Evolutionary conservation across 2,797 vertebrate species (phyloP).

Genomic region (Acanthurus tractus): DNA sequence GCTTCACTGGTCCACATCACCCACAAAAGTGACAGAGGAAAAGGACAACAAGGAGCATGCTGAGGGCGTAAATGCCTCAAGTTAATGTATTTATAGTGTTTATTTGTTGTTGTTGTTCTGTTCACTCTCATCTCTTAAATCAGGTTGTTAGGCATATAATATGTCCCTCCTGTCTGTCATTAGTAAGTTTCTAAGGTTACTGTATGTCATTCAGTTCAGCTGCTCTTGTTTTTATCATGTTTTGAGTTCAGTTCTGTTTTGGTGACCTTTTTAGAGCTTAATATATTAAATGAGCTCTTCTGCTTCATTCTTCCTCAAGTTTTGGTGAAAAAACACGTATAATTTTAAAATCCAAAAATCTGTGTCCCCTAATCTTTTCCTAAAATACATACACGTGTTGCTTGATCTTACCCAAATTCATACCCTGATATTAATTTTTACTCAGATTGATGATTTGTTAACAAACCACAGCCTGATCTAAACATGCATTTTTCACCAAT

Average conservation of each 20-base stretch:
- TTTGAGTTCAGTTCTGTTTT: background rate
- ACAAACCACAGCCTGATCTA: conserved; percentile 6
- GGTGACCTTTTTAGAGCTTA: background rate
- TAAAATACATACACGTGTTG: background rate
- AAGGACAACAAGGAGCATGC: background rate
- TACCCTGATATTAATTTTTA: background rate
- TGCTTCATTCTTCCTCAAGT: background rate
- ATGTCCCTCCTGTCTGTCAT: background rate
- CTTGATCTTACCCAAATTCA: background rate
- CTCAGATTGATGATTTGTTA: background rate
- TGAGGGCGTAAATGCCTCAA: background rate
- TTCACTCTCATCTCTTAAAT: background rate
- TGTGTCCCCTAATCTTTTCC: background rate
- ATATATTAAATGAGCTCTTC: background rate
- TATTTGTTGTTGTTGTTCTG: background rate
- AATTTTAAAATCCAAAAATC: background rate
- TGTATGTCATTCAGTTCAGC: background rate
- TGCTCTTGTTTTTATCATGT: background rate
- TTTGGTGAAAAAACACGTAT: too few relatives aligned
- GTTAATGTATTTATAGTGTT: background rate
- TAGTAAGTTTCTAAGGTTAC: background rate
- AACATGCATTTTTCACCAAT: conserved; percentile 30
- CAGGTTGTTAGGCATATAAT: background rate
- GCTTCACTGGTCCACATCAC: background rate
- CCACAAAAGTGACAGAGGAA: background rate